These are phyloP conservation scores for Anabacerthia variegaticeps DNA, from an alignment of 2,797 vertebrate genomes.

Conservation along the genomic window DNA sequence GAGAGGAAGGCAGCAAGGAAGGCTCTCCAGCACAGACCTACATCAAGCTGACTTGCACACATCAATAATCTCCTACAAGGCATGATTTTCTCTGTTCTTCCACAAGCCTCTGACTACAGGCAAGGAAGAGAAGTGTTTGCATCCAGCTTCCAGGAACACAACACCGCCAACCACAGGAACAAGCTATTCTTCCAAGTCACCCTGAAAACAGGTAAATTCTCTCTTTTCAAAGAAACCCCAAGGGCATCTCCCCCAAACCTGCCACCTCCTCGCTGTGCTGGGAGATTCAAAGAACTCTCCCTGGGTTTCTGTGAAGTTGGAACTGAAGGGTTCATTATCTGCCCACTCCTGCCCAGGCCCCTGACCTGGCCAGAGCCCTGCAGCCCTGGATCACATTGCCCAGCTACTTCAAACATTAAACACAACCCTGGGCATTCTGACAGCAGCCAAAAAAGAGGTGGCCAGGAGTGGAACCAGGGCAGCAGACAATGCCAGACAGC, in stretches of 20 bases:
- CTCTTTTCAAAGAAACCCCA: neutral
- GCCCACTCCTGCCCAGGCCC: neutral
- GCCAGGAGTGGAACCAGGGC: neutral
- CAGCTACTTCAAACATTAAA: accelerated
- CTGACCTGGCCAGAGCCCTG: neutral
- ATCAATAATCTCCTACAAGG: neutral
- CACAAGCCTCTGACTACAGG: neutral
- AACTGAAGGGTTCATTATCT: neutral
- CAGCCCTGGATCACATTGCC: neutral
- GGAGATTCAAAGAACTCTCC: neutral
- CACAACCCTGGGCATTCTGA: neutral
- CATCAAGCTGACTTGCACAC: neutral
- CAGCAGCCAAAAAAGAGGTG: neutral
- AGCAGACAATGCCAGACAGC: neutral
- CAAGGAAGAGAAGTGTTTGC: neutral
- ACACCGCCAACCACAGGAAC: neutral
- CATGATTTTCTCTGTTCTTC: neutral
- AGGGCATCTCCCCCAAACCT: neutral
- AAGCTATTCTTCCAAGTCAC: neutral
- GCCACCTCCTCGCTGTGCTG: neutral
- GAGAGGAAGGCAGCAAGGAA: neutral
- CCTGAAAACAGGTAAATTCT: neutral
- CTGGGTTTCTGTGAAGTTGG: neutral
- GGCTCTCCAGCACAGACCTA: neutral
- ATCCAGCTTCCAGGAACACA: neutral